Conservation (phyloP, 2,113 vertebrate genomes). For the Hemiprocne comata region DNA sequence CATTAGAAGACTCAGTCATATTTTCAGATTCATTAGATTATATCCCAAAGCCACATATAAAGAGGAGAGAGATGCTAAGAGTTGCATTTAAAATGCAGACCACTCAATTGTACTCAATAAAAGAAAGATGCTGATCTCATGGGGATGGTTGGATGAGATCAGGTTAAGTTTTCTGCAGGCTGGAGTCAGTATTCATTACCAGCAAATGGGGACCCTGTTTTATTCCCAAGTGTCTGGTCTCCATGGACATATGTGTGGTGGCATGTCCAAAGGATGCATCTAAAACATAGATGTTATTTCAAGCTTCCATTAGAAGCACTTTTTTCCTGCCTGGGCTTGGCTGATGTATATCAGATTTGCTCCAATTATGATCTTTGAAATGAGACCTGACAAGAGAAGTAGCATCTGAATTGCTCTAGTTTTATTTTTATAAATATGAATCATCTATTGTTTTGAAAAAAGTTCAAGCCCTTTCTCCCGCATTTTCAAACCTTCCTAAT, state of each 20-base stretch:
- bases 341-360: not conserved
- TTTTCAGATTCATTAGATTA: not conserved
- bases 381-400: not conserved
- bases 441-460: not conserved
- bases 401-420: not conserved
- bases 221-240: not conserved
- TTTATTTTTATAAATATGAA: slow-evolving; percentile 37
- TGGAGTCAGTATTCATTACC: not conserved
- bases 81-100: not conserved
- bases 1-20: not conserved
- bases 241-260: not conserved
- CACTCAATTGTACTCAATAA: not conserved
- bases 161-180: not conserved
- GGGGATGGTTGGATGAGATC: not conserved
- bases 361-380: slow-evolving; percentile 17
- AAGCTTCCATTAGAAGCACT: not conserved
- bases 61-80: not conserved
- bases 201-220: not conserved
- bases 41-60: not conserved
- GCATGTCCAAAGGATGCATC: not conserved
- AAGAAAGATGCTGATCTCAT: not conserved
- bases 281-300: not conserved
- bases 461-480: not conserved
- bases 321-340: not conserved
- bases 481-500: not conserved